These are phyloP conservation scores for Diabrotica virgifera DNA, from an alignment of 1,140 invertebrate genomes.

Conservation along the genomic window DNA sequence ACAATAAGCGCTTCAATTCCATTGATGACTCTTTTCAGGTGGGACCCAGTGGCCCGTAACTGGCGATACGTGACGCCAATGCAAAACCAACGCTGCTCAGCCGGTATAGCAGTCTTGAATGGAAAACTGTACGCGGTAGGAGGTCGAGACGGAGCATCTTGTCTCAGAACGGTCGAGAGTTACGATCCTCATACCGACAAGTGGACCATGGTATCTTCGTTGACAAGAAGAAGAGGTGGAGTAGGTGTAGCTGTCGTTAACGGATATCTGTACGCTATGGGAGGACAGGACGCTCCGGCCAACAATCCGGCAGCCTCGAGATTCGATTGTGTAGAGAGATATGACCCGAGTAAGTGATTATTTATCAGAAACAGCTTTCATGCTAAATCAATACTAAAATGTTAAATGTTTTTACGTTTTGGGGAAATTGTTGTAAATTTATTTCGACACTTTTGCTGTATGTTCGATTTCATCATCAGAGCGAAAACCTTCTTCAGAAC, in stretches of 20 bases:
- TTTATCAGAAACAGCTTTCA: neutral
- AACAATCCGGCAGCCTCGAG: constrained; percentile 78
- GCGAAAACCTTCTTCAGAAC: too few species aligned
- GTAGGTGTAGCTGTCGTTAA: constrained; percentile 81
- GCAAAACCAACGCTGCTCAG: constrained; percentile 81
- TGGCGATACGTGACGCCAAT: constrained; percentile 89
- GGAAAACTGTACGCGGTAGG: constrained; percentile 89
- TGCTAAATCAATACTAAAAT: too few species aligned
- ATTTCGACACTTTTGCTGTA: too few species aligned
- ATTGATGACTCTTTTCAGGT: constrained; percentile 50
- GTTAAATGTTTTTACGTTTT: too few species aligned
- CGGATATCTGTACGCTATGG: constrained; percentile 81
- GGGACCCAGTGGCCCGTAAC: constrained; percentile 80
- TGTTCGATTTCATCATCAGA: too few species aligned
- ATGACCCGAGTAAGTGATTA: constrained; percentile 52
- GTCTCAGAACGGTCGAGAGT: constrained; percentile 87
- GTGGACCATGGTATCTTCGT: constrained; percentile 85
- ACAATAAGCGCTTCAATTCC: neutral
- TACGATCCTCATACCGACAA: constrained; percentile 89
- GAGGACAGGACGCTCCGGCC: constrained; percentile 85
- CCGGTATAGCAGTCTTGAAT: constrained; percentile 83
- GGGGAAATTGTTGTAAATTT: too few species aligned
- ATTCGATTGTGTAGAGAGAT: constrained; percentile 91
- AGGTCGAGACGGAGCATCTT: constrained; percentile 87
- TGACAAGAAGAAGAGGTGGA: constrained; percentile 84